Evolutionary conservation across 2,888 invertebrate genomes (phyloP).

Genomic region (Ochropleura leucogaster): DNA sequence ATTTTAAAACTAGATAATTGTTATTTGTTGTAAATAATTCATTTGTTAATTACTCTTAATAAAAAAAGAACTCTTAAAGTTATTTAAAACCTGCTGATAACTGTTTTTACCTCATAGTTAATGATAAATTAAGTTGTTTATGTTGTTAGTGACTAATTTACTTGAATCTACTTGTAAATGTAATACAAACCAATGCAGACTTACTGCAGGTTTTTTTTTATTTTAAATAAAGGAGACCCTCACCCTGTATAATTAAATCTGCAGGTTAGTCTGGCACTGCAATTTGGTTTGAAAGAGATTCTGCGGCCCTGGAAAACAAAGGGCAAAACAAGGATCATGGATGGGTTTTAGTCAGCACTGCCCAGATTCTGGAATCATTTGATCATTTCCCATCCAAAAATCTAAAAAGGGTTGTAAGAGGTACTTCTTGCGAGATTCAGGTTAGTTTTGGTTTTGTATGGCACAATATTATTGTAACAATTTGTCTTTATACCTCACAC

Average conservation of each 20-base stretch:
- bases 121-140: not conserved
- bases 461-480: conserved; percentile 13
- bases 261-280: not conserved
- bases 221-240: not conserved
- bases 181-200: not conserved
- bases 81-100: not conserved
- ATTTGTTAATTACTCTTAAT: conserved; percentile 3
- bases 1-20: conserved; percentile 36
- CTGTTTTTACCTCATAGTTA: not conserved
- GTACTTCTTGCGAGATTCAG: not conserved
- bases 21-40: conserved; percentile 16
- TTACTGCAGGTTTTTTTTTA: not conserved
- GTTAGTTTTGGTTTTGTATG: conserved; percentile 27
- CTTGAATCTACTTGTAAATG: not conserved
- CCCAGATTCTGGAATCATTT: no score
- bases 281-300: no score
- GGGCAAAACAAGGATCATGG: no score
- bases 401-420: no score
- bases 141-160: not conserved
- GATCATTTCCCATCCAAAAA: no score
- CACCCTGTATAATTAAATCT: not conserved
- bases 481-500: not conserved
- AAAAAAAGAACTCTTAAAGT: not conserved
- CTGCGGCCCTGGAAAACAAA: no score
- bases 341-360: no score